These are phyloP conservation scores for Oxyura jamaicensis DNA, from an alignment of 2,113 vertebrate species.

Conservation along the genomic window DNA sequence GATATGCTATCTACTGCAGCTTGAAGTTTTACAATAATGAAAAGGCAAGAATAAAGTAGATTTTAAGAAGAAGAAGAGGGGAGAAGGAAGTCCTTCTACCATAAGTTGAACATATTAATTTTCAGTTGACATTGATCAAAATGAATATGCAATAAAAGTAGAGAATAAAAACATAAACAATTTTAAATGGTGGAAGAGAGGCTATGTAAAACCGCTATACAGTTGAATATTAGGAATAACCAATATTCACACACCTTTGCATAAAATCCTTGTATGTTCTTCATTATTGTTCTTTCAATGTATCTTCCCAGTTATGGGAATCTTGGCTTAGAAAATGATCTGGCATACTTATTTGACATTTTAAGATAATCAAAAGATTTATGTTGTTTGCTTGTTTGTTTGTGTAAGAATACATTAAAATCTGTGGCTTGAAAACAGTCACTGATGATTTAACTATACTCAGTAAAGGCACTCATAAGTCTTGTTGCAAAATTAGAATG, in stretches of 20 bases:
- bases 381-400: not conserved
- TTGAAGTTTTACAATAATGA: not conserved
- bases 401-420: not conserved
- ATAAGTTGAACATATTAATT: not conserved
- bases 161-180: not conserved
- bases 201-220: not conserved
- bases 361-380: not conserved
- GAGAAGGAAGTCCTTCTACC: not conserved
- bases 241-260: constrained; percentile 1
- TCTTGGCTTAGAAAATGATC: fast-evolving
- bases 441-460: not conserved
- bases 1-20: not conserved
- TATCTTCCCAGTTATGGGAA: not conserved
- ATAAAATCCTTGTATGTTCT: not conserved
- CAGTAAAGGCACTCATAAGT: not conserved
- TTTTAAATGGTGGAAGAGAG: not conserved
- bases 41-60: not conserved
- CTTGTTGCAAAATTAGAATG: not conserved
- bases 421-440: not conserved
- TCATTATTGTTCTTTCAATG: not conserved
- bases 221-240: not conserved
- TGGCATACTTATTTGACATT: not conserved
- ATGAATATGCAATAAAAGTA: not conserved
- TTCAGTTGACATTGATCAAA: constrained; percentile 2
- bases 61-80: not conserved